These are phyloP conservation scores for Clarias gariepinus DNA, from an alignment of 2,113 vertebrate species.

Conservation along the genomic window DNA sequence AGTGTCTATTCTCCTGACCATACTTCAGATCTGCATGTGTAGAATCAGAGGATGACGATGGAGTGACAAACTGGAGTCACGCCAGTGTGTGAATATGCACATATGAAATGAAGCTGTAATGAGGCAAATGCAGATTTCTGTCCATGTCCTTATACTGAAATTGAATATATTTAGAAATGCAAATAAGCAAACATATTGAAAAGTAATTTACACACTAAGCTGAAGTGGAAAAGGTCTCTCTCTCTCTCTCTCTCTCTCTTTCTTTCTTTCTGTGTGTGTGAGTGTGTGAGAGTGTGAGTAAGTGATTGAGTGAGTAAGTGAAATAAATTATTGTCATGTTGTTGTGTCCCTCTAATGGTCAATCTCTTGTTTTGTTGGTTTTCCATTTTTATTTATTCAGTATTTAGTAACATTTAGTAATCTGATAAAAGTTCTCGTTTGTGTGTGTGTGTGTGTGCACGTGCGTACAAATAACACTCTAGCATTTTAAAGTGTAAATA, in stretches of 20 bases:
- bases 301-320: too few relatives aligned
- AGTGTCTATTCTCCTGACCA: not conserved
- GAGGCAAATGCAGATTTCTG: not conserved
- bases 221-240: not conserved
- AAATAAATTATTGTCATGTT: not conserved
- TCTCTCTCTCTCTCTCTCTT: too few relatives aligned
- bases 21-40: slow-evolving; percentile 60
- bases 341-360: not conserved
- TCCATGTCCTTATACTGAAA: not conserved
- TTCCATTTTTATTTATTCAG: not conserved
- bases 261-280: not conserved
- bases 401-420: not conserved
- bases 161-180: not conserved
- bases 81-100: slow-evolving; percentile 51
- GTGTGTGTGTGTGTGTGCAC: not conserved
- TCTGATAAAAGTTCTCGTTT: not conserved
- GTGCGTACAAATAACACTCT: not conserved
- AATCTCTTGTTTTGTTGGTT: not conserved
- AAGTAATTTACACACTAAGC: not conserved
- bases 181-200: not conserved
- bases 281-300: too few relatives aligned
- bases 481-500: not conserved
- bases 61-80: slow-evolving; percentile 21
- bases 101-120: not conserved
- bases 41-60: slow-evolving; percentile 62